Evolutionary conservation across 2,888 invertebrate species (phyloP).

Genomic region (Mythimna albipuncta): DNA sequence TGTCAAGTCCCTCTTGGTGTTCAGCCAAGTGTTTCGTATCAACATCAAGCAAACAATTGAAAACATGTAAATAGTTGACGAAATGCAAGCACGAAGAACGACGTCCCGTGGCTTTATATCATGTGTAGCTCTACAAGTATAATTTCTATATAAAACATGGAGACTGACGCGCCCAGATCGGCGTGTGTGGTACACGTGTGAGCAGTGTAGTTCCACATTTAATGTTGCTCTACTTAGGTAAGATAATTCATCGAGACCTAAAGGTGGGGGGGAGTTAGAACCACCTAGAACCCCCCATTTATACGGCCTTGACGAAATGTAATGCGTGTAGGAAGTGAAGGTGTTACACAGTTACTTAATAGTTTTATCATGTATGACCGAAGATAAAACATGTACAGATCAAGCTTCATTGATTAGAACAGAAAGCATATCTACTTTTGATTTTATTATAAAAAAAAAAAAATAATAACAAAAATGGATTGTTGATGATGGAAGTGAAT

Average conservation of each 20-base stretch:
- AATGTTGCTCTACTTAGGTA: no score
- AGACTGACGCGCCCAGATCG: no score
- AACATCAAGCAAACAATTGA: not conserved
- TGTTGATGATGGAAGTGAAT: not conserved
- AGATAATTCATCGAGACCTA: no score
- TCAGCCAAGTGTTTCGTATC: slow-evolving; percentile 6
- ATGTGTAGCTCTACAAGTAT: no score
- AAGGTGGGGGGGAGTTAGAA: no score
- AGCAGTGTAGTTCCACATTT: no score
- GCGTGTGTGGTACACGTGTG: no score
- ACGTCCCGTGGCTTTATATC: no score
- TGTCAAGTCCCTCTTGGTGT: not conserved
- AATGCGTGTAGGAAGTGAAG: slow-evolving; percentile 27
- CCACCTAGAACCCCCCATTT: no score
- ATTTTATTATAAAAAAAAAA: not conserved
- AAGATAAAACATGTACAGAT: slow-evolving; percentile 45
- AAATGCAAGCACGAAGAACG: not conserved
- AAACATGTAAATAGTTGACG: slow-evolving; percentile 2
- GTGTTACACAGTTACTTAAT: slow-evolving; percentile 22
- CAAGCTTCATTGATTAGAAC: slow-evolving; percentile 14
- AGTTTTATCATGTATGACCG: slow-evolving; percentile 37
- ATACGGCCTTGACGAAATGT: not conserved
- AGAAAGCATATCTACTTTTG: not conserved
- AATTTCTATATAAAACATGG: no score
- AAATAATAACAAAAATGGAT: not conserved